phyloP scores from a whole-genome alignment of 2,888 invertebrate species.

The Mesoligia furuncula region DNA sequence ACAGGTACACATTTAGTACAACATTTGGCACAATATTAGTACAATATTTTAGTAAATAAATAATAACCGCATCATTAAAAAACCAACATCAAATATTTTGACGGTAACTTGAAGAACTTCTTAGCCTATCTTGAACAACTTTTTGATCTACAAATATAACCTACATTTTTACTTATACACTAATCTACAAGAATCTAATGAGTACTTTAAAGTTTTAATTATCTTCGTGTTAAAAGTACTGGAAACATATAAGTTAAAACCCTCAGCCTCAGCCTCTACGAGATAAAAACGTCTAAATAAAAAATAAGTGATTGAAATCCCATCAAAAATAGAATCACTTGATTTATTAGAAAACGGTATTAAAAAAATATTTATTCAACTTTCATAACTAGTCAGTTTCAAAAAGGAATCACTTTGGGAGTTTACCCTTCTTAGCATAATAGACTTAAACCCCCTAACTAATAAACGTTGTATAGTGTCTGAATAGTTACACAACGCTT shows the following conservation, averaged over 20 bases:
- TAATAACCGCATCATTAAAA: neutral
- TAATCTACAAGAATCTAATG: conserved; percentile 34
- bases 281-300: conserved; percentile 51
- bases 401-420: conserved; percentile 36
- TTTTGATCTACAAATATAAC: conserved; percentile 40
- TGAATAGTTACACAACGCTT: neutral
- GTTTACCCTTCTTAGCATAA: conserved; percentile 13
- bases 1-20: conserved; percentile 34
- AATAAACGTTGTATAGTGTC: neutral
- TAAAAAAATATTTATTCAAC: conserved; percentile 54
- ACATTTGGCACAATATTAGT: conserved; percentile 48
- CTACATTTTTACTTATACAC: conserved; percentile 30
- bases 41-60: conserved; percentile 6
- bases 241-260: conserved; percentile 31
- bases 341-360: conserved; percentile 47
- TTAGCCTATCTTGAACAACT: conserved; percentile 32
- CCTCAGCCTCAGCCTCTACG: conserved; percentile 22
- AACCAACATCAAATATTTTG: conserved; percentile 18
- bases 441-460: neutral
- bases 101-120: conserved; percentile 16
- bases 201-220: conserved; percentile 29
- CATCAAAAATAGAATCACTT: conserved; percentile 63
- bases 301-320: conserved; percentile 49
- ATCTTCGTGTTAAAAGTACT: conserved; percentile 8
- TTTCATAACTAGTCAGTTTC: conserved; percentile 37